Evolutionary conservation across 1,140 invertebrate genomes (phyloP), one percentile per base, ranked within the genome.

Genomic region (Oryzaephilus surinamensis): DNA sequence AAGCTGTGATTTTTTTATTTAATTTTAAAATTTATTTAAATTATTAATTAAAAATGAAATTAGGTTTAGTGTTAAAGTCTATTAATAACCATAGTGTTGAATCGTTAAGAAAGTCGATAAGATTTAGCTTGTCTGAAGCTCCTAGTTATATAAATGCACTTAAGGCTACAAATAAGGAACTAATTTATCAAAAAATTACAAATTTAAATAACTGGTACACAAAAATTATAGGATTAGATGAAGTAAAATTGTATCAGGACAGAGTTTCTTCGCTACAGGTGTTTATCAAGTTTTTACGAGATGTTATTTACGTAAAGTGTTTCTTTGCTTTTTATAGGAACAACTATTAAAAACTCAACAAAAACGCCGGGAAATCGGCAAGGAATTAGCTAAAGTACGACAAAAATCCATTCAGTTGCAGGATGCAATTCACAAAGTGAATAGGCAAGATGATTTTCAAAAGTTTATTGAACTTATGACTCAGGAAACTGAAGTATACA

Each of bases 181-280:
- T 29, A 11, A 21, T 38, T 17, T 16, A 43, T 20, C 34, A 57
- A 10, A 64, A 63, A 52, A 43, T 65, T 24, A 48, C 35, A 17
- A 50, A 59, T 37, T 31, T 65, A 24, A 60, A 66, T 21, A 46
- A 49, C 30, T 67, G 64, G 63, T 69, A 69, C 45, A 63, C 62
- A 36, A 50, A 57, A 41, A 20, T 66, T 2, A 62, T 65, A 17
- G 65, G 65, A 11, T 48, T 68, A 43, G 62, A 66, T 43, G 65
- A 69, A 54, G 62, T 69, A 13, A 52, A 60, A 41, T 46, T 62
- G 16, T 60, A 62, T 33, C 66, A 68, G 44, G 60, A 67, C 46
- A 44, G 60, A 44, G 67, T 69, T 4, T 54, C 64, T 12, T 49
- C 62, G 26, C 54, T 65, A 18, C 57, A 62, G 38, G 58, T 60